These are phyloP conservation scores for Apaloderma vittatum DNA, from an alignment of 2,113 vertebrate species.

Conservation along the genomic window DNA sequence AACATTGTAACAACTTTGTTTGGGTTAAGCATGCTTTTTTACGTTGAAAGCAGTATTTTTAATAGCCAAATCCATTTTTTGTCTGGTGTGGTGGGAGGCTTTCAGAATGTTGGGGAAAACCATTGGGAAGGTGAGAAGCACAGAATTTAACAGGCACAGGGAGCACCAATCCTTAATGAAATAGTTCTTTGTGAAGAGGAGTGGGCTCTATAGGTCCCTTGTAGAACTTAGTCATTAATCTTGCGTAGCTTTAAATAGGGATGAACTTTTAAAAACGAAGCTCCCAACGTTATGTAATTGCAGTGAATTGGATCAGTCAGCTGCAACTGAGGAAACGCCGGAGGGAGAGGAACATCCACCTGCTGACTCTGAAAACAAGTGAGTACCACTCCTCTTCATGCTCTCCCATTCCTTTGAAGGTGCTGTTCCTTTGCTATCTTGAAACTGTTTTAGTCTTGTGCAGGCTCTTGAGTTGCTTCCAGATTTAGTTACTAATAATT, in stretches of 20 bases:
- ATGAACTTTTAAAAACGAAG: neutral
- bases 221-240: neutral
- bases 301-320: constrained; percentile 96
- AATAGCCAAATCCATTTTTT: neutral
- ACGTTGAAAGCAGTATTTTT: neutral
- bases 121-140: neutral
- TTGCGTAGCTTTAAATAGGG: neutral
- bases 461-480: neutral
- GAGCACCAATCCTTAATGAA: neutral
- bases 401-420: neutral
- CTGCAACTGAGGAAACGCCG: constrained; percentile 92
- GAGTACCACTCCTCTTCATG: constrained; percentile 36
- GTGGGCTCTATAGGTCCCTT: neutral
- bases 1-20: neutral
- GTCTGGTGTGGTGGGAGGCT: neutral
- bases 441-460: neutral
- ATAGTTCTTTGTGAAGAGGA: neutral
- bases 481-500: neutral
- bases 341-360: constrained; percentile 97
- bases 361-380: constrained; percentile 98
- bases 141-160: neutral
- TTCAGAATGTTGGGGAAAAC: neutral
- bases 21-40: neutral
- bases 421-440: accelerated
- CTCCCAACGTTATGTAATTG: constrained; percentile 62